Percentiles rank a stretch among this genome's conserved stretches.
Evolutionary conservation across 2,888 invertebrate species (phyloP).

Genomic region (Ormyrus thymus): DNA sequence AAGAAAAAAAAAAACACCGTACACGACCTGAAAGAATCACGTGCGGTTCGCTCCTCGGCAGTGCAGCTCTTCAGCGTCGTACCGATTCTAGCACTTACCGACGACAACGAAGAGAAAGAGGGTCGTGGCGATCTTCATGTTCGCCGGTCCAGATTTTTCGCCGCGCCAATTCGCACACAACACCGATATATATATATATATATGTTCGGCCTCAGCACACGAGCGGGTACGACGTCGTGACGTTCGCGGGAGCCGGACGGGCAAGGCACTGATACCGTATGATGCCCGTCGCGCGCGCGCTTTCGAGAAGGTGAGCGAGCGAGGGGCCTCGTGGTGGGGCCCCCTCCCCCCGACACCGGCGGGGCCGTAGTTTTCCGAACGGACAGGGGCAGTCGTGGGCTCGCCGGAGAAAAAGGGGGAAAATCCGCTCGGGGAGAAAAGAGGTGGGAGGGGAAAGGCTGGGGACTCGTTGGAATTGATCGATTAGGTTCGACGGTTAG

Average conservation of each 20-base stretch:
- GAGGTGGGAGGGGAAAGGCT: no score
- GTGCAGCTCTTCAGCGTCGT: background rate
- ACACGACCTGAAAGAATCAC: background rate
- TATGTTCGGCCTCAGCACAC: background rate
- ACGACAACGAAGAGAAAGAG: constrained; percentile 69
- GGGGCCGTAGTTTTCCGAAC: background rate
- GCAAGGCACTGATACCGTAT: constrained; percentile 68
- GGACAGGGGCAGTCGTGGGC: background rate
- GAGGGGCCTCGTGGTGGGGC: background rate
- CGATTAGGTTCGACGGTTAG: no score
- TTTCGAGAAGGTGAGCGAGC: constrained; percentile 61
- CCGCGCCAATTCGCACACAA: background rate
- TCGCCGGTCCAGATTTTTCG: constrained; percentile 57
- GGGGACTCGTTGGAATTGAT: no score
- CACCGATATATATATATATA: background rate
- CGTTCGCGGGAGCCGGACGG: constrained; percentile 60
- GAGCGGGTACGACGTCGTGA: constrained; percentile 62
- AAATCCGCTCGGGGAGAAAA: no score
- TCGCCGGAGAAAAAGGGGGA: no score
- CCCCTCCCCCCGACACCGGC: background rate
- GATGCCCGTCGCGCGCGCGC: constrained; percentile 66
- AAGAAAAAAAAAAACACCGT: no score
- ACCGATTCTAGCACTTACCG: constrained; percentile 64
- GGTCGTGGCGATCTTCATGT: constrained; percentile 70
- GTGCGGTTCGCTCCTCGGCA: constrained; percentile 8